Conservation (phyloP, 2,797 vertebrate genomes). For the Amblyopsis hoosieri region DNA sequence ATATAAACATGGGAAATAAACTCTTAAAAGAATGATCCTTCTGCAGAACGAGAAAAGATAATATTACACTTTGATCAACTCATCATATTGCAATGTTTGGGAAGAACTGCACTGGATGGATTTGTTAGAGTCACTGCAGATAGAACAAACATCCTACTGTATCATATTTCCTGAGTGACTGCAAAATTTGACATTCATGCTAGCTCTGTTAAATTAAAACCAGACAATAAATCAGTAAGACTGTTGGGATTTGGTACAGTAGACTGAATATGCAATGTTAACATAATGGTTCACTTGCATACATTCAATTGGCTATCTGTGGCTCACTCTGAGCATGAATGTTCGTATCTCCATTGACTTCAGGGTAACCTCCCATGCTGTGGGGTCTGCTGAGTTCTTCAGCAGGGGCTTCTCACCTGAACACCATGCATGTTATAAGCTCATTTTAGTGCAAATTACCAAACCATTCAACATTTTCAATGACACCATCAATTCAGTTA, state of each 20-base stretch:
- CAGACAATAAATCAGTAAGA: not conserved
- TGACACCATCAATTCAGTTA: no score
- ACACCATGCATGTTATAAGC: no score
- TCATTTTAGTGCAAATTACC: no score
- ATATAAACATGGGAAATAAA: no score
- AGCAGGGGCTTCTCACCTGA: slow-evolving; percentile 42
- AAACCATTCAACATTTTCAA: no score
- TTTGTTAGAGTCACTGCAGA: no score
- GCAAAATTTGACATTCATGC: no score
- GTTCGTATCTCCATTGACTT: slow-evolving; percentile 81
- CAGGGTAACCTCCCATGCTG: slow-evolving; percentile 72
- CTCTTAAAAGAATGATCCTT: no score
- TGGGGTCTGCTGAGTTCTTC: slow-evolving; percentile 46
- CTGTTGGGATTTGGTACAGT: slow-evolving; percentile 5
- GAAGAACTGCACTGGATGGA: no score
- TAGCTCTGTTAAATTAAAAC: not conserved
- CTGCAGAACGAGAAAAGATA: no score
- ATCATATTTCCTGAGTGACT: not conserved
- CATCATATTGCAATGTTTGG: no score
- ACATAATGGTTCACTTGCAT: not conserved
- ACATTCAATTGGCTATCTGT: slow-evolving; percentile 34
- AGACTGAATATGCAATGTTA: not conserved
- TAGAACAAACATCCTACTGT: not conserved
- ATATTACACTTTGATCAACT: no score
- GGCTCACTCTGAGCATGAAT: slow-evolving; percentile 68